Conservation (phyloP, 2,113 vertebrate species). For the Salvelinus fontinalis region DNA sequence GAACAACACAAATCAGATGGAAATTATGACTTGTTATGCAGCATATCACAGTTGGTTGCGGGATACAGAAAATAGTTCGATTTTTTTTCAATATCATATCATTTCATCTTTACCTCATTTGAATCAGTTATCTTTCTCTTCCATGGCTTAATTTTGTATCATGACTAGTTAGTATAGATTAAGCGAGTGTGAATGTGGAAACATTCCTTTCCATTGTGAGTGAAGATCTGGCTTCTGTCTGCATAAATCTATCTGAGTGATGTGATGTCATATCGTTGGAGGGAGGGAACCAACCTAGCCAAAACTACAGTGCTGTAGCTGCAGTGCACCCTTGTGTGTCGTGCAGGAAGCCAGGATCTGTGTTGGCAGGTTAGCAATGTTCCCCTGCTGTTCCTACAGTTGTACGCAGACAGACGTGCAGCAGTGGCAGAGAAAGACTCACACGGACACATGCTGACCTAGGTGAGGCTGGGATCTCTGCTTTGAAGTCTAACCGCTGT, state of each 20-base stretch:
- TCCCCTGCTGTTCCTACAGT: slow-evolving; percentile 58
- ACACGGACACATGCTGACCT: slow-evolving; percentile 65
- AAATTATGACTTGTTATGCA: too few relatives aligned
- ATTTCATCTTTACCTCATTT: too few relatives aligned
- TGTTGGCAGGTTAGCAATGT: slow-evolving; percentile 53
- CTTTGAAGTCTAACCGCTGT: slow-evolving; percentile 31
- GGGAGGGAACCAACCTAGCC: background rate
- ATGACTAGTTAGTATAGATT: too few relatives aligned
- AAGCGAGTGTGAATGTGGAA: too few relatives aligned
- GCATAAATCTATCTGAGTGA: background rate
- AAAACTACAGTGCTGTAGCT: too few relatives aligned
- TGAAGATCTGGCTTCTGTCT: background rate
- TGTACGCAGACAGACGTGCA: slow-evolving; percentile 52
- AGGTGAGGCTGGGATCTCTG: slow-evolving; percentile 42
- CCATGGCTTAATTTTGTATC: too few relatives aligned
- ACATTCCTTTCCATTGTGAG: too few relatives aligned
- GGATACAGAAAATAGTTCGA: too few relatives aligned
- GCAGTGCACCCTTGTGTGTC: too few relatives aligned
- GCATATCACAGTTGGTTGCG: too few relatives aligned
- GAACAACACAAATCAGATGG: background rate
- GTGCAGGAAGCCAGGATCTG: background rate
- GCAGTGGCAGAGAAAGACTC: slow-evolving; percentile 40
- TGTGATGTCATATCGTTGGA: background rate
- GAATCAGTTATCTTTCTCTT: too few relatives aligned
- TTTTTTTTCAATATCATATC: too few relatives aligned